phyloP scores from a whole-genome alignment of 2,113 vertebrate species.

The Thermophis baileyi region DNA sequence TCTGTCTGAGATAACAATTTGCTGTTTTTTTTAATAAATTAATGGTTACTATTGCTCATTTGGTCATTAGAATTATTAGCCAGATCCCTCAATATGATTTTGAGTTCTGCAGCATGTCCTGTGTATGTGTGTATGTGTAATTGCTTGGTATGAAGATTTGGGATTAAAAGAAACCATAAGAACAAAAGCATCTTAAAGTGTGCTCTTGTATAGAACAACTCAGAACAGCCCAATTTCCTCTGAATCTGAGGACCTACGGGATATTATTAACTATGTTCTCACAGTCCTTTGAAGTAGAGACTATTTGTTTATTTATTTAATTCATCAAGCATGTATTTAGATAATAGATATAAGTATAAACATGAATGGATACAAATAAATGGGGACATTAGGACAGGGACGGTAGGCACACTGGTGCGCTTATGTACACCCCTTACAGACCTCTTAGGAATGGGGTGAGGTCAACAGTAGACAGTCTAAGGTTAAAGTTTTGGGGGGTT shows the following conservation, averaged over 20 bases:
- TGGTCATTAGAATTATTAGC: neutral
- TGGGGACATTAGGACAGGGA: no score
- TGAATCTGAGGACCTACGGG: neutral
- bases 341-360: no score
- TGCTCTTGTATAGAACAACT: neutral
- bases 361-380: no score
- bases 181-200: neutral
- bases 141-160: neutral
- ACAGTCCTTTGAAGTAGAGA: neutral
- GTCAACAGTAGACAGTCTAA: no score
- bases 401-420: no score
- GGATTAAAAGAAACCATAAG: neutral
- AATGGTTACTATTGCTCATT: neutral
- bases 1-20: neutral
- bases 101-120: neutral
- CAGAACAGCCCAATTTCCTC: neutral
- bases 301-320: no score
- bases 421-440: no score
- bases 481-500: no score
- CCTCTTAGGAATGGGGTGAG: no score
- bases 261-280: neutral
- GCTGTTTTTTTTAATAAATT: neutral
- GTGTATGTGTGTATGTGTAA: neutral
- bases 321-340: no score
- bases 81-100: neutral